These are phyloP conservation scores for Micoletzkya japonica DNA, from an alignment of 2,888 invertebrate genomes.

Conservation along the genomic window DNA sequence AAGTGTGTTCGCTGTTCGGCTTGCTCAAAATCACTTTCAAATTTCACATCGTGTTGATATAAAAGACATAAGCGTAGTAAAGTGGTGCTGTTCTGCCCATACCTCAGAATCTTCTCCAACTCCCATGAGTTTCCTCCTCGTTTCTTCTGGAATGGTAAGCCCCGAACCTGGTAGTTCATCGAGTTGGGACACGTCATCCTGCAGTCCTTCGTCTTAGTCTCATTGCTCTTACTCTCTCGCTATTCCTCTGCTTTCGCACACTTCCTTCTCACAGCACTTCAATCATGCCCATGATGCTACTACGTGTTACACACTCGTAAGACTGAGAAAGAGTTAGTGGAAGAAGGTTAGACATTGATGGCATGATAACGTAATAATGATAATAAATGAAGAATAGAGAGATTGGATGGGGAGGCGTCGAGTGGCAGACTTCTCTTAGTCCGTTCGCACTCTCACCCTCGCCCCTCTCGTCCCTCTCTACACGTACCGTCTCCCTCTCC, in stretches of 20 bases:
- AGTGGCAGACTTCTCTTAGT: too few relatives aligned
- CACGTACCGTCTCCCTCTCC: background rate
- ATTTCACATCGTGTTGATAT: background rate
- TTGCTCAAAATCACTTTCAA: too few relatives aligned
- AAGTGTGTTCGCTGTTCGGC: too few relatives aligned
- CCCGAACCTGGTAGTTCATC: constrained; percentile 60
- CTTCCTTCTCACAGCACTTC: background rate
- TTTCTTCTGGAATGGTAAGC: constrained; percentile 58
- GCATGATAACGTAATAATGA: too few relatives aligned
- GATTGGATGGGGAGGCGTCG: too few relatives aligned
- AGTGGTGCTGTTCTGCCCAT: background rate
- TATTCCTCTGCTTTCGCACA: background rate
- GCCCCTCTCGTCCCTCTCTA: constrained; percentile 29
- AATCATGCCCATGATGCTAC: background rate
- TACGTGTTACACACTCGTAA: too few relatives aligned
- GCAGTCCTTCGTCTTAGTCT: background rate
- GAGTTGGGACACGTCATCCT: constrained; percentile 44
- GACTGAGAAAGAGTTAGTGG: too few relatives aligned
- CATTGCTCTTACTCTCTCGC: background rate
- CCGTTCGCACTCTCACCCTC: constrained; percentile 32
- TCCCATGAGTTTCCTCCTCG: constrained; percentile 56
- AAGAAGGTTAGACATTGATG: too few relatives aligned
- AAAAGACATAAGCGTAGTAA: background rate
- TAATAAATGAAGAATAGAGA: too few relatives aligned
- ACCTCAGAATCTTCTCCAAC: constrained; percentile 44